These are phyloP conservation scores for Drosophila rhopaloa DNA, from an alignment of 1,140 invertebrate species.

Conservation along the genomic window DNA sequence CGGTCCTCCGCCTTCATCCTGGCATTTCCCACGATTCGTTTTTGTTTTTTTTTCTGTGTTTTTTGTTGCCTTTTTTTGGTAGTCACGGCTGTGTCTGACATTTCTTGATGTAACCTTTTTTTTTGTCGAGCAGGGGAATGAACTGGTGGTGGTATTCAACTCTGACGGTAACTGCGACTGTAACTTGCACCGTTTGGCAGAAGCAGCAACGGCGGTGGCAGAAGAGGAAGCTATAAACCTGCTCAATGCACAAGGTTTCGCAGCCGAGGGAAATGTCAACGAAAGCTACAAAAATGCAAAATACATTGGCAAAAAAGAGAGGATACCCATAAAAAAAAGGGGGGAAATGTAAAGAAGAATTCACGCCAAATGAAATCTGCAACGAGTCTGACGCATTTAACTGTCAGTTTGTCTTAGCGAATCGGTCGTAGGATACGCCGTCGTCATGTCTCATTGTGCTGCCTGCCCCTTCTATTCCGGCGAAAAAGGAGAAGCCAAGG, in stretches of 20 bases:
- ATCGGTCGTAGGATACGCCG: slow-evolving; percentile 40
- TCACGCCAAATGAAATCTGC: slow-evolving; percentile 76
- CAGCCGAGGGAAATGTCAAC: slow-evolving; percentile 16
- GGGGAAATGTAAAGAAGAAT: slow-evolving; percentile 42
- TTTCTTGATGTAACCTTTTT: slow-evolving; percentile 14
- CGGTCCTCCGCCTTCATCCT: slow-evolving; percentile 8
- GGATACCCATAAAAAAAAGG: slow-evolving; percentile 40
- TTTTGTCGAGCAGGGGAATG: background rate
- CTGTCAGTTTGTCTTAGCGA: slow-evolving; percentile 76
- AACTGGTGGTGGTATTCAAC: background rate
- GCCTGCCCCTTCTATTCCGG: slow-evolving; percentile 12
- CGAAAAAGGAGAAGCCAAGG: slow-evolving; percentile 50
- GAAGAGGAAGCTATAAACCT: slow-evolving; percentile 43
- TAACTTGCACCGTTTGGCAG: slow-evolving; percentile 27
- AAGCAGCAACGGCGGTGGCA: background rate
- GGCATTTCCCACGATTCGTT: slow-evolving; percentile 16
- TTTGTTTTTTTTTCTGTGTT: slow-evolving; percentile 1
- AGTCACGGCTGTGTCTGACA: slow-evolving; percentile 38
- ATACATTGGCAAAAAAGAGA: slow-evolving; percentile 45
- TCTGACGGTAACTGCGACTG: slow-evolving; percentile 36
- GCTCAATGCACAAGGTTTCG: slow-evolving; percentile 35
- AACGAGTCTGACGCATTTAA: slow-evolving; percentile 74
- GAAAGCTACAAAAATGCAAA: slow-evolving; percentile 57
- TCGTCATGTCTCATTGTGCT: slow-evolving; percentile 37
- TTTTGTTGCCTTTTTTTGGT: slow-evolving; percentile 22